Evolutionary conservation across 2,888 invertebrate species (phyloP).

Genomic region (Hemistola chrysoprasaria): DNA sequence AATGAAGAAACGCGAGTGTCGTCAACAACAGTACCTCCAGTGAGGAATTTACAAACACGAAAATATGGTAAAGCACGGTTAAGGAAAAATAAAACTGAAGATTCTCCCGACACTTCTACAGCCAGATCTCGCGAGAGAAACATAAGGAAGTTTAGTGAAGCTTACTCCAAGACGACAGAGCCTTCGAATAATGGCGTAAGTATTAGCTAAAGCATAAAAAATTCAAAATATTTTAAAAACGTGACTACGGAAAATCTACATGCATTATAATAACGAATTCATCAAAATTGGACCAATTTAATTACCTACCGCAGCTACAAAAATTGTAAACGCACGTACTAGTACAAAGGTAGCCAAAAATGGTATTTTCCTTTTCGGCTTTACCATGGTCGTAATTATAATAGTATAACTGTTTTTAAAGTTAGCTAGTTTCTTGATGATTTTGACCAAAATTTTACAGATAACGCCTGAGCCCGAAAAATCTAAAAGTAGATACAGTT

Average conservation of each 20-base stretch:
- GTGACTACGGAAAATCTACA: too few relatives aligned
- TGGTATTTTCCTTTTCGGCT: too few relatives aligned
- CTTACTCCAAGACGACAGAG: slow-evolving; percentile 66
- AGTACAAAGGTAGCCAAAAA: too few relatives aligned
- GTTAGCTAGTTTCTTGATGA: slow-evolving; percentile 15
- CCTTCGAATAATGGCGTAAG: slow-evolving; percentile 71
- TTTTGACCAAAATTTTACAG: slow-evolving; percentile 51
- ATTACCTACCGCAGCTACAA: too few relatives aligned
- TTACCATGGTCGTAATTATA: too few relatives aligned
- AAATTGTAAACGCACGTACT: too few relatives aligned
- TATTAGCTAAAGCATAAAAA: too few relatives aligned
- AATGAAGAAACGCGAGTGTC: slow-evolving; percentile 39
- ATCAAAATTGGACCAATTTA: too few relatives aligned
- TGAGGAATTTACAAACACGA: slow-evolving; percentile 65
- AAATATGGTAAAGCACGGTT: slow-evolving; percentile 49
- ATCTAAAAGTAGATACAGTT: slow-evolving; percentile 80
- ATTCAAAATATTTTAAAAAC: too few relatives aligned
- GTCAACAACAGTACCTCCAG: slow-evolving; percentile 48
- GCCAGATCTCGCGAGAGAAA: slow-evolving; percentile 51
- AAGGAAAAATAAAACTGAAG: slow-evolving; percentile 40
- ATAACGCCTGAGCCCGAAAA: slow-evolving; percentile 71
- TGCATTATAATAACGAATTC: too few relatives aligned
- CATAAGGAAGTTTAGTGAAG: slow-evolving; percentile 60
- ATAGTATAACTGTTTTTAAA: neutral
- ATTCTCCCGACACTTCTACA: slow-evolving; percentile 37